These are phyloP conservation scores for Coregonus ussuriensis DNA, from an alignment of 2,797 vertebrate species.

Conservation along the genomic window DNA sequence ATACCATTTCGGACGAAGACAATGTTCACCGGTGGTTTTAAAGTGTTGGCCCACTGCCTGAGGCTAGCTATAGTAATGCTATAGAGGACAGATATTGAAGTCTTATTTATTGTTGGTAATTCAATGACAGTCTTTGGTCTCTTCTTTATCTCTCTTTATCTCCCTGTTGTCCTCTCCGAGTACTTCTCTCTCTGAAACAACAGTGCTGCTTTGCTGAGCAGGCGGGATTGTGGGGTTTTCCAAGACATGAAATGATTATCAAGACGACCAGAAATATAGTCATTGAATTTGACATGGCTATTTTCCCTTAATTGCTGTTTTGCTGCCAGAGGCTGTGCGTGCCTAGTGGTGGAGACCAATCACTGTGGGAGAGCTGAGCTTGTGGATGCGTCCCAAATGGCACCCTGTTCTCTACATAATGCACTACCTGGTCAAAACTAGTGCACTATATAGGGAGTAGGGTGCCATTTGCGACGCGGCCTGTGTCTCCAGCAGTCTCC, in stretches of 20 bases:
- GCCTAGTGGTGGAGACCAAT: constrained; percentile 29
- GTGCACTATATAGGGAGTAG: too few relatives aligned
- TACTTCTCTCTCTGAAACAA: not conserved
- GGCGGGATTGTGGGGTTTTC: not conserved
- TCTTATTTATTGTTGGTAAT: constrained; percentile 29
- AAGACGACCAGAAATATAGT: constrained; percentile 46
- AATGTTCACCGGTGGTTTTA: not conserved
- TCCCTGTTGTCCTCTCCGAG: not conserved
- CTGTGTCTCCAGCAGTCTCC: too few relatives aligned
- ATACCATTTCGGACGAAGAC: not conserved
- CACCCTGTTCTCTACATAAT: too few relatives aligned
- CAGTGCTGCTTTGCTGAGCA: not conserved
- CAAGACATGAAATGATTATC: constrained; percentile 10
- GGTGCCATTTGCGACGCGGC: too few relatives aligned
- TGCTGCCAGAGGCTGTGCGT: constrained; percentile 43
- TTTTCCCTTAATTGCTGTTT: constrained; percentile 58
- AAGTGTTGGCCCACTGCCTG: not conserved
- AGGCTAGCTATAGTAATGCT: not conserved
- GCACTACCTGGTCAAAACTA: too few relatives aligned
- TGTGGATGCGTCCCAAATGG: constrained; percentile 21
- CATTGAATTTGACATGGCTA: constrained; percentile 43
- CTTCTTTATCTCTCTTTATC: not conserved
- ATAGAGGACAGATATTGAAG: constrained; percentile 26
- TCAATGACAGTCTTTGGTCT: constrained; percentile 17
- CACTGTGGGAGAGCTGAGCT: constrained; percentile 4